Percentiles rank a stretch among this genome's conserved stretches.
Evolutionary conservation across 2,888 invertebrate genomes (phyloP).

Genomic region (Lepidochrysops patricia): DNA sequence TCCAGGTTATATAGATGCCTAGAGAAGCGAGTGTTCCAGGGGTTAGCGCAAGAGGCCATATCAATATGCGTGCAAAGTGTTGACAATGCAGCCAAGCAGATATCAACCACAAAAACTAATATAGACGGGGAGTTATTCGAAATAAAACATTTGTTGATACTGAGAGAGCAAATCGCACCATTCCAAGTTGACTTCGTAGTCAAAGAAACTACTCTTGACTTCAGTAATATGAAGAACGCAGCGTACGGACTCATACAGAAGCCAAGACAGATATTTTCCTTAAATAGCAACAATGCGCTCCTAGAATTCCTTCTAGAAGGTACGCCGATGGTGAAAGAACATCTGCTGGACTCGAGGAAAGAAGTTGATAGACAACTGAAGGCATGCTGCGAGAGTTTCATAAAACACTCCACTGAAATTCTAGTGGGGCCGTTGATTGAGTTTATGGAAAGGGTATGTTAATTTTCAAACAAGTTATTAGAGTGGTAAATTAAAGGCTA

Average conservation of each 20-base stretch:
- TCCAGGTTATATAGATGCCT: conserved; percentile 85
- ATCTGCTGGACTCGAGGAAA: conserved; percentile 94
- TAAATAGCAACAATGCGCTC: conserved; percentile 91
- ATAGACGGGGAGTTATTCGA: conserved; percentile 98
- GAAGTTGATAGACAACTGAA: conserved; percentile 96
- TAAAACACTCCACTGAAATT: conserved; percentile 83
- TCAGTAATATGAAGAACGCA: conserved; percentile 92
- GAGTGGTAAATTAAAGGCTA: no score
- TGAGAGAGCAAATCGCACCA: conserved; percentile 98
- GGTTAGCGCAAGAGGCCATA: conserved; percentile 96
- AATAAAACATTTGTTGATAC: conserved; percentile 96
- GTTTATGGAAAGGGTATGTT: conserved; percentile 82
- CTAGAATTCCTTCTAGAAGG: conserved; percentile 94
- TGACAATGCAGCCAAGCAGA: conserved; percentile 85
- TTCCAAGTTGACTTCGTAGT: conserved; percentile 96
- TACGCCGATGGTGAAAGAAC: conserved; percentile 94
- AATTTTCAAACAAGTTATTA: no score
- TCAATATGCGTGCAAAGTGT: conserved; percentile 94
- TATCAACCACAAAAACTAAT: conserved; percentile 82
- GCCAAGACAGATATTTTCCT: conserved; percentile 88
- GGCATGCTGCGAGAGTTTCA: conserved; percentile 90
- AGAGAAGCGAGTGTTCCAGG: conserved; percentile 96
- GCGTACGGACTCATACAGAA: conserved; percentile 85
- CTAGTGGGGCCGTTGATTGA: conserved; percentile 83
- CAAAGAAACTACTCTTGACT: conserved; percentile 94